Evolutionary conservation across 2,888 invertebrate species (phyloP), one percentile per base, ranked within the genome.

Genomic region (Ashinkailepas kermadecensis): DNA sequence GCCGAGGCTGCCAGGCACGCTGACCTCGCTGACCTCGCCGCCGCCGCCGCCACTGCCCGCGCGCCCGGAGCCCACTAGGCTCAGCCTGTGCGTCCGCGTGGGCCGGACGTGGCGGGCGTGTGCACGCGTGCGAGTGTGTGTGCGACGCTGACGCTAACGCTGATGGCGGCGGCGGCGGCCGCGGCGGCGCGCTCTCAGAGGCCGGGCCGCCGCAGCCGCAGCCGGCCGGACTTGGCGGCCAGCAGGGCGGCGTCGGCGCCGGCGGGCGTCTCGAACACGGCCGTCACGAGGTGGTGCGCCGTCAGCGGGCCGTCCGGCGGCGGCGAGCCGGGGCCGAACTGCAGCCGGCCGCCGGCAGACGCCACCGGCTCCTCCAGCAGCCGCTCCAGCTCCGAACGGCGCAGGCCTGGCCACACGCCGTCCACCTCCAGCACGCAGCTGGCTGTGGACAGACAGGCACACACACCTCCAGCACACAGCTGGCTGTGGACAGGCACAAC

Each of bases 351-450:
- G 21, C 78, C 78, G 78, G 78, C 78, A 0, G 78, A 8, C n/a
- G n/a, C n/a, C 78, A 78, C 78, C 57, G 78, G 57, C 78, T 78
- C 78, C 78, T 78, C 21, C 56, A 78, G 57, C n/a, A 56, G 57
- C 21, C 78, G 57, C 56, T 78, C 56, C 78, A 78, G n/a, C 78
- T 78, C 78, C 8, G 21, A 78, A n/a, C 54, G 78, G n/a, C 57
- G 78, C 78, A 78, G 78, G 57, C 78, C 78, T 11, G 78, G 11
- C 54, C 54, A 57, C 11, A n/a, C 78, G 57, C 78, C 78, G 56
- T 78, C 78, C 78, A 78, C 78, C 78, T 78, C 56, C 78, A 78
- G 57, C 78, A 78, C 78, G 18, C 78, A 78, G 57, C 57, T n/a
- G 18, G 56, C 54, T 9, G 10, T 12, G 18, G 56, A 57, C 13